A percentile compares a stretch with the other conserved stretches of the same genome.
These are phyloP conservation scores for Perca fluviatilis DNA, from an alignment of 2,113 vertebrate genomes.

Conservation along the genomic window DNA sequence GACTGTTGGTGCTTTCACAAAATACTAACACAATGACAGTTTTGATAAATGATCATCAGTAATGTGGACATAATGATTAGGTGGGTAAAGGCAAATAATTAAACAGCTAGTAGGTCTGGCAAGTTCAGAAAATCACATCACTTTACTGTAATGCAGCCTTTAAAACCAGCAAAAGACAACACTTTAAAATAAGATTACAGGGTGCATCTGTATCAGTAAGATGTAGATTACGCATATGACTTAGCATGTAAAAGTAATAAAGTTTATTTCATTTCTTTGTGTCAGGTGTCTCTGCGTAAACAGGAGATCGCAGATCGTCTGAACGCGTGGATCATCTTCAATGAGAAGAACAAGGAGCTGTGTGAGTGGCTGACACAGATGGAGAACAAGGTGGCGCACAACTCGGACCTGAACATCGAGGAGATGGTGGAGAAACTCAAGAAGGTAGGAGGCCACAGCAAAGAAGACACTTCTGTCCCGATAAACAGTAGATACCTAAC, in stretches of 20 bases:
- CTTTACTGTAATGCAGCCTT: too few relatives aligned
- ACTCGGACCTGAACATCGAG: constrained; percentile 91
- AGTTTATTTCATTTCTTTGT: not conserved
- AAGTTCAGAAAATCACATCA: too few relatives aligned
- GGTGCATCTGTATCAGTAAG: too few relatives aligned
- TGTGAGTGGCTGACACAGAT: constrained; percentile 94
- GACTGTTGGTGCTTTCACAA: too few relatives aligned
- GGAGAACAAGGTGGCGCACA: constrained; percentile 92
- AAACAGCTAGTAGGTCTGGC: too few relatives aligned
- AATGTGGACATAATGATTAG: too few relatives aligned
- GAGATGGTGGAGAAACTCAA: constrained; percentile 97
- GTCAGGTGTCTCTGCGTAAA: constrained; percentile 90
- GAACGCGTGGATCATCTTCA: constrained; percentile 92
- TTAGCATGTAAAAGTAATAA: not conserved
- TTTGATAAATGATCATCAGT: too few relatives aligned
- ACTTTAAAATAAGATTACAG: too few relatives aligned
- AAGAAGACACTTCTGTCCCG: not conserved
- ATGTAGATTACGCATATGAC: too few relatives aligned
- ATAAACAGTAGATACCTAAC: not conserved
- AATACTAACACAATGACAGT: too few relatives aligned
- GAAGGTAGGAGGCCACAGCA: constrained; percentile 86
- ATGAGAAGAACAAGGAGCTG: constrained; percentile 92
- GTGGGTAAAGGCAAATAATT: too few relatives aligned
- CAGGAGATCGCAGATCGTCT: constrained; percentile 92
- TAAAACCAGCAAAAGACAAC: too few relatives aligned